phyloP scores from a whole-genome alignment of 2,888 invertebrate species.

The Ctenicera cuprea region DNA sequence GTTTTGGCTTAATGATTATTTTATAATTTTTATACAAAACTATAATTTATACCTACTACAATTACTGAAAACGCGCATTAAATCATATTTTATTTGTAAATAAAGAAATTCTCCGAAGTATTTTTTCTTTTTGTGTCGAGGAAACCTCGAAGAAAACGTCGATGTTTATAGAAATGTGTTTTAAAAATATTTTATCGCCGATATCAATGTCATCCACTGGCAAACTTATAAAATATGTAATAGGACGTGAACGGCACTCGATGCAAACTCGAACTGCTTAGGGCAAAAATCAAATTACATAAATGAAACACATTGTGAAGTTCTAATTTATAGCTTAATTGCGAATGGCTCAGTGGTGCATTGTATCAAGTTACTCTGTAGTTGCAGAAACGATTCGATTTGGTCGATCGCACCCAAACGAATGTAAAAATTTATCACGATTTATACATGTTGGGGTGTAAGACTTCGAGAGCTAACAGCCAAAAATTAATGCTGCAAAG shows the following conservation, averaged over 20 bases:
- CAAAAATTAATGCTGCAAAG: slow-evolving; percentile 66
- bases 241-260: slow-evolving; percentile 64
- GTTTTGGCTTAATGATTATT: no score
- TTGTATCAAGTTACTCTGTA: slow-evolving; percentile 31
- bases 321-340: slow-evolving; percentile 70
- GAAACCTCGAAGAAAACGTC: neutral
- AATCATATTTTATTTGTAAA: no score
- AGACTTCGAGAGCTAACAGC: slow-evolving; percentile 64
- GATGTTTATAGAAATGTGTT: slow-evolving; percentile 53
- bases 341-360: slow-evolving; percentile 64
- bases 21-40: no score
- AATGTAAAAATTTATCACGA: slow-evolving; percentile 69
- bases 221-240: slow-evolving; percentile 70
- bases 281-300: slow-evolving; percentile 72
- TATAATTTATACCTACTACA: no score
- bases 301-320: slow-evolving; percentile 73
- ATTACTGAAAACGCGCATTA: no score
- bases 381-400: slow-evolving; percentile 57
- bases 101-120: no score
- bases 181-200: slow-evolving; percentile 58
- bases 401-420: slow-evolving; percentile 66
- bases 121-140: no score
- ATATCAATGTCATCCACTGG: slow-evolving; percentile 68
- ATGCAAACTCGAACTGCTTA: slow-evolving; percentile 64
- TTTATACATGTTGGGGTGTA: slow-evolving; percentile 66